Conservation (phyloP, 2,113 vertebrate species). For the Trogon surrucura region DNA sequence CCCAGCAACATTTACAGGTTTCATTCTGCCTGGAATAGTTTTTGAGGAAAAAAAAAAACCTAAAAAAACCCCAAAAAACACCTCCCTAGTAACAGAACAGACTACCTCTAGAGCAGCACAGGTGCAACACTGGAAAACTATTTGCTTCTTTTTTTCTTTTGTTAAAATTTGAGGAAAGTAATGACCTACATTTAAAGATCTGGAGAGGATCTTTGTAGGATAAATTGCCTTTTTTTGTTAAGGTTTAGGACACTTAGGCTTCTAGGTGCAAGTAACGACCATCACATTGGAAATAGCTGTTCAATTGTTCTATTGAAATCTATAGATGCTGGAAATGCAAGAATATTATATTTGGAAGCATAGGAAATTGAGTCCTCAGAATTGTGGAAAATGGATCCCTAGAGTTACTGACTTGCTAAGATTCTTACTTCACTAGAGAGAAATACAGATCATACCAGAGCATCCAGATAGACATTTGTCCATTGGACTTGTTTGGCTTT, state of each 20-base stretch:
- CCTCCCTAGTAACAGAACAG: neutral
- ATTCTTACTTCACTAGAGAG: neutral
- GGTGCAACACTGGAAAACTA: neutral
- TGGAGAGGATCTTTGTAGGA: neutral
- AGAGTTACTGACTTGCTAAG: neutral
- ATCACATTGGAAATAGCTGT: neutral
- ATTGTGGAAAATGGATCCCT: neutral
- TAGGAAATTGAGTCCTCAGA: neutral
- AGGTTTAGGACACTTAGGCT: neutral
- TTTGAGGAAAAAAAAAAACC: neutral
- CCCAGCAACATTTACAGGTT: neutral
- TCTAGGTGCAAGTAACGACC: neutral
- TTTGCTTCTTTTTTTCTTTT: neutral
- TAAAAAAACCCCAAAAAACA: neutral
- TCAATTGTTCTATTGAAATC: neutral
- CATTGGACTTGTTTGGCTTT: constrained; percentile 96
- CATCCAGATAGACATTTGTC: constrained; percentile 98
- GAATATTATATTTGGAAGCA: neutral
- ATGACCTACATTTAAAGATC: neutral
- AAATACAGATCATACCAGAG: constrained; percentile 83
- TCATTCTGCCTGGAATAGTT: neutral
- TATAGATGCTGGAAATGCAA: neutral
- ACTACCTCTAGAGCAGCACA: neutral
- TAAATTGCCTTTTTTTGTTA: neutral
- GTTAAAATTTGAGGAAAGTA: neutral